Conservation (phyloP, 2,113 vertebrate species). For the Gavia stellata region DNA sequence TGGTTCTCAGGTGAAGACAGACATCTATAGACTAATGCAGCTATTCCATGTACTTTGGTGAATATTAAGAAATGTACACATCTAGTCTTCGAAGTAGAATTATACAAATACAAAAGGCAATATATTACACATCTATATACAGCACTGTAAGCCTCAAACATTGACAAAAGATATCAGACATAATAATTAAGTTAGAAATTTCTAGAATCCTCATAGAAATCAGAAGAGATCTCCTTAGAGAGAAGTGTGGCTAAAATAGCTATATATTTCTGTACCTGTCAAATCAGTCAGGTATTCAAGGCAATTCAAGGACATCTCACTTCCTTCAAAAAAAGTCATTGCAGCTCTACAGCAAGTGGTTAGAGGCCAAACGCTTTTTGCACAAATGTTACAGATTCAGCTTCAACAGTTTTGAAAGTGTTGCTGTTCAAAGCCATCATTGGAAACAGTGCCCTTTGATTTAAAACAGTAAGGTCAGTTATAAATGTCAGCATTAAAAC, state of each 20-base stretch:
- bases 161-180: not conserved
- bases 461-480: conserved; percentile 4
- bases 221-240: not conserved
- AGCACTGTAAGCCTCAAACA: conserved; percentile 24
- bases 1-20: not conserved
- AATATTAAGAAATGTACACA: not conserved
- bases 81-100: not conserved
- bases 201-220: conserved; percentile 31
- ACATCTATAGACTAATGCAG: not conserved
- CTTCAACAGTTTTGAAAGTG: not conserved
- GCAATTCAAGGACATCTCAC: not conserved
- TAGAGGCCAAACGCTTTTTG: not conserved
- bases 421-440: not conserved
- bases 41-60: not conserved
- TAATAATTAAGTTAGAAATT: not conserved
- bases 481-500: not conserved
- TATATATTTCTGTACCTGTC: not conserved
- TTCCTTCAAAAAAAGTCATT: not conserved
- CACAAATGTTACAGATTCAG: not conserved
- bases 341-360: not conserved
- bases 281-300: not conserved
- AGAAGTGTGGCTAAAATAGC: not conserved
- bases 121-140: conserved; percentile 26
- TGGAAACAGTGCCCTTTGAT: not conserved
- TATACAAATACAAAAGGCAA: conserved; percentile 38